A percentile compares a stretch with the other conserved stretches of the same genome.
Evolutionary conservation across 2,113 vertebrate species (phyloP).

Genomic region (Dicerorhinus sumatrensis): DNA sequence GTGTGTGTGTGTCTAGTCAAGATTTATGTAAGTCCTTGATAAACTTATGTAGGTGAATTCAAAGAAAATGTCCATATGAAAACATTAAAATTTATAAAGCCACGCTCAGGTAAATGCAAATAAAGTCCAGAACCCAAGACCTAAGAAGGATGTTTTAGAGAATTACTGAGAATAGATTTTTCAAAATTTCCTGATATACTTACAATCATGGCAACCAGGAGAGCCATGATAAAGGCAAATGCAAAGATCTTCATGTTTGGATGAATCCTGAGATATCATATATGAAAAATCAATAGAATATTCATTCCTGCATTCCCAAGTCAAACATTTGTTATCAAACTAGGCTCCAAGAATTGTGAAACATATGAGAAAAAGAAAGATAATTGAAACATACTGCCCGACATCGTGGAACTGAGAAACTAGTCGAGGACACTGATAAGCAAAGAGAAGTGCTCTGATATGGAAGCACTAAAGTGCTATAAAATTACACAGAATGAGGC

Average conservation of each 20-base stretch:
- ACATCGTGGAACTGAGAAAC: not conserved
- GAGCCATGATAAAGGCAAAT: conserved; percentile 32
- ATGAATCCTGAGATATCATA: not conserved
- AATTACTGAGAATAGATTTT: not conserved
- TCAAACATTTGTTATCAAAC: not conserved
- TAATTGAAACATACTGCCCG: not conserved
- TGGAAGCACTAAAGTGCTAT: not conserved
- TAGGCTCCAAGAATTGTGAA: not conserved
- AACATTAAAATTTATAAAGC: not conserved
- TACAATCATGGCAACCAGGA: conserved; percentile 33
- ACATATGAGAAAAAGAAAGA: not conserved
- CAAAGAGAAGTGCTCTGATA: not conserved
- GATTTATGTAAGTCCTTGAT: not conserved
- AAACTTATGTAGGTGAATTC: not conserved
- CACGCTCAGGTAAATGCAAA: not conserved
- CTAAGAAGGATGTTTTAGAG: not conserved
- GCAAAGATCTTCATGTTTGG: conserved; percentile 41
- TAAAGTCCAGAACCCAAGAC: not conserved
- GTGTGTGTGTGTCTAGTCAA: not conserved
- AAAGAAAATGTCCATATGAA: not conserved
- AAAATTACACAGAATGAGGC: not conserved
- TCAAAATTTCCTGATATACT: not conserved
- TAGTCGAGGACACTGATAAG: too few relatives aligned
- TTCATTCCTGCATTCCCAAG: not conserved
- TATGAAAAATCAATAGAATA: not conserved